A percentile compares a stretch with the other conserved stretches of the same genome.
Evolutionary conservation across 2,113 vertebrate genomes (phyloP).

Genomic region (Ochotona princeps): DNA sequence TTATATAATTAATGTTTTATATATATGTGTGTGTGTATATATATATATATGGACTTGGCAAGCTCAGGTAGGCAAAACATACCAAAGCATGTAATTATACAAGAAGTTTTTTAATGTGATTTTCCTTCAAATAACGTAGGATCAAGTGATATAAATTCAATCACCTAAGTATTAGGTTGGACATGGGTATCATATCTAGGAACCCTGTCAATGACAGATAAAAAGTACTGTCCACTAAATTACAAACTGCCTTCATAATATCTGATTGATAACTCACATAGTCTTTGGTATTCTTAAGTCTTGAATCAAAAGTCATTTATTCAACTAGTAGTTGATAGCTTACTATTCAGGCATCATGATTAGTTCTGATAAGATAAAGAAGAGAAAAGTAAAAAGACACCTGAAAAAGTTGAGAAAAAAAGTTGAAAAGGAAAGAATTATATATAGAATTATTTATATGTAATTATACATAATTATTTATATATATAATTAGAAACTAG

Average conservation of each 20-base stretch:
- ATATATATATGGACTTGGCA: background rate
- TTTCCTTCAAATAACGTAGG: background rate
- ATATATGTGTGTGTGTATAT: background rate
- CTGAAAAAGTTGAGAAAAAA: too few species aligned
- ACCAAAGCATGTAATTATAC: background rate
- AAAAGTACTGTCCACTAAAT: background rate
- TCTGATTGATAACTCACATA: background rate
- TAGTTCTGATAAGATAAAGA: background rate
- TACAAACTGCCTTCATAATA: background rate
- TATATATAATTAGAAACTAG: too few species aligned
- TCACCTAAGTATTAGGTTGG: background rate
- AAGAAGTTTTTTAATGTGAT: background rate
- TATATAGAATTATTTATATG: background rate
- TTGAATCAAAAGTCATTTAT: conserved; percentile 12
- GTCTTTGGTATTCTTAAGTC: background rate
- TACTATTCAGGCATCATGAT: background rate
- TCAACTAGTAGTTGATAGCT: background rate
- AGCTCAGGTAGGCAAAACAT: background rate
- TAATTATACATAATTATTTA: too few species aligned
- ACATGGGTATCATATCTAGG: too few species aligned
- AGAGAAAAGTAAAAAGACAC: background rate
- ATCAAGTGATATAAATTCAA: background rate
- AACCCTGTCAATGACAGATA: background rate
- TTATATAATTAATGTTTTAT: too few species aligned
- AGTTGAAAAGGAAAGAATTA: background rate